Evolutionary conservation across 2,113 vertebrate genomes (phyloP).

Genomic region (Spea multiplicata): DNA sequence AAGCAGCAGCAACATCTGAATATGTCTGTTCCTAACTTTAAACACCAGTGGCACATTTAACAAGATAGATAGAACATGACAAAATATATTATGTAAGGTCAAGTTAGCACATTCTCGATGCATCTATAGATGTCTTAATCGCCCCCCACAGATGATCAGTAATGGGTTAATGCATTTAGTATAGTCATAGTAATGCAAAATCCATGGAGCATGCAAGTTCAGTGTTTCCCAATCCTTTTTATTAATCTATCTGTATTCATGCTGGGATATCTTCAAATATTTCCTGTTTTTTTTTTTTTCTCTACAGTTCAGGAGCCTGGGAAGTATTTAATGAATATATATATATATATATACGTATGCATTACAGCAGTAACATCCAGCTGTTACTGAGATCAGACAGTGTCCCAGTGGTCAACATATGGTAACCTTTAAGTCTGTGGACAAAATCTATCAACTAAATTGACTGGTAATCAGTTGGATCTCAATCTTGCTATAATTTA

Average conservation of each 20-base stretch:
- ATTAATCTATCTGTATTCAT: neutral
- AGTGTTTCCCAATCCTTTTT: too few species aligned
- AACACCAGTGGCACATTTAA: too few species aligned
- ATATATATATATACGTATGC: neutral
- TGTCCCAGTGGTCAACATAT: neutral
- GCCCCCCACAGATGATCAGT: too few species aligned
- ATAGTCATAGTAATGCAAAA: too few species aligned
- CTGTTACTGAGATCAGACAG: neutral
- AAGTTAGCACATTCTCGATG: too few species aligned
- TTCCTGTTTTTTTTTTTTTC: neutral
- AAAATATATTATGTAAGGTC: too few species aligned
- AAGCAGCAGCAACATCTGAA: too few species aligned
- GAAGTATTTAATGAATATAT: neutral
- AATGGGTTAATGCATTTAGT: too few species aligned
- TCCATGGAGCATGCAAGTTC: too few species aligned
- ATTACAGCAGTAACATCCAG: neutral
- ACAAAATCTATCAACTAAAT: conserved; percentile 22
- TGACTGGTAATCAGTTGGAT: conserved; percentile 14
- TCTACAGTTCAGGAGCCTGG: neutral
- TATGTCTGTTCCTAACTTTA: too few species aligned
- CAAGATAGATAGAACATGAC: too few species aligned
- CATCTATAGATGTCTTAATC: too few species aligned
- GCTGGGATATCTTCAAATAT: neutral
- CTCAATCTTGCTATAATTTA: conserved; percentile 23
- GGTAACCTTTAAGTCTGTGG: conserved; percentile 20